A percentile compares a stretch with the other conserved stretches of the same genome.
These are phyloP conservation scores for Papilio dardanus DNA, from an alignment of 1,140 invertebrate genomes.

Conservation along the genomic window DNA sequence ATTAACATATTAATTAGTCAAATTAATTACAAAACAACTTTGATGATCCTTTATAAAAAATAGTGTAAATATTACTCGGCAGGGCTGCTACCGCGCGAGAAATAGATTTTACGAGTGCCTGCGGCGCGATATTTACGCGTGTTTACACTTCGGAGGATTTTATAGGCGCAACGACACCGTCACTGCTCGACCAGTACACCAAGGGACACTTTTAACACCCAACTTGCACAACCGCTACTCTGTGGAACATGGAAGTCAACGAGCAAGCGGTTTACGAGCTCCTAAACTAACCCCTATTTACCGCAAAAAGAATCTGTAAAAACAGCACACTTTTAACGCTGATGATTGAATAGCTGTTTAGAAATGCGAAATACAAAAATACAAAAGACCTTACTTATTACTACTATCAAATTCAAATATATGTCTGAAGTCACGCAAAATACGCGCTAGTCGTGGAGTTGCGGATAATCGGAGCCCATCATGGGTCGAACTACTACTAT, in stretches of 20 bases:
- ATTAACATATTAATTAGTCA: constrained; percentile 25
- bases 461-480: no score
- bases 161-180: constrained; percentile 79
- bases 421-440: no score
- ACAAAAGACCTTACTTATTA: no score
- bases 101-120: constrained; percentile 80
- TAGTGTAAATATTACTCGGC: constrained; percentile 53
- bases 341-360: neutral
- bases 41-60: constrained; percentile 57
- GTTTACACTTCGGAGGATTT: constrained; percentile 77
- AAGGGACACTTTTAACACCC: constrained; percentile 48
- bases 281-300: neutral
- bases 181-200: constrained; percentile 56
- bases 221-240: neutral
- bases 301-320: neutral
- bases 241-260: neutral
- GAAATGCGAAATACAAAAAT: no score
- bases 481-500: neutral
- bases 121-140: constrained; percentile 74
- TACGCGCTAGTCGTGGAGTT: no score
- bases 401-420: no score
- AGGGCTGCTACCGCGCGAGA: constrained; percentile 63
- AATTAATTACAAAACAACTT: constrained; percentile 33
- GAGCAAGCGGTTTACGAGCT: neutral
- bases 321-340: neutral